Base-by-base conservation (phyloP, 1,140 invertebrate genomes). In the Drosophila grimshawi region DNA sequence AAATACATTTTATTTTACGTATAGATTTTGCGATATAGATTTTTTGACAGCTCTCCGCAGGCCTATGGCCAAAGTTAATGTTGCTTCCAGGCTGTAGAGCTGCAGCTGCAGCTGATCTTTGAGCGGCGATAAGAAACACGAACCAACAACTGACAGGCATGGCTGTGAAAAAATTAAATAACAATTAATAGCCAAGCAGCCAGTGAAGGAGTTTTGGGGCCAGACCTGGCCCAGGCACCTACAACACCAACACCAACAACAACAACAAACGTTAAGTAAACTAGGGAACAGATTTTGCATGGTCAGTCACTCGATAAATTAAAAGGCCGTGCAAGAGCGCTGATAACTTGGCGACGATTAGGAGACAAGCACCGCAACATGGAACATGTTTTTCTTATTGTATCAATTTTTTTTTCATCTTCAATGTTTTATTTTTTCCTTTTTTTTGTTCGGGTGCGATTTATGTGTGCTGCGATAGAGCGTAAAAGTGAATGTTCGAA, bases 401-500 rank as follows among this genome's bases (percentile, higher is more conserved):
- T 69, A 43, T 51, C 35, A 55, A 41, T 46, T 51, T 76, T 35
- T 66, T 59, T 29, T 57, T 57, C 55, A 41, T 35, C 37, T 27
- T 32, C n/a, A 43, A 29, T 29, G 19, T 53, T 51, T 55, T 41
- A 7, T 7, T 43, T 52, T 45, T 29, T 49, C 46, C 32, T 67
- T 73, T 48, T 55, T 30, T 57, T 19, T 1, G 19, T n/a, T 46
- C 19, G 33, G 30, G 57, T 35, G 37, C 53, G 75, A 83, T 78
- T 76, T 79, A 79, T 83, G 80, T 79, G 53, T 48, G 59, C 66
- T 45, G 63, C 80, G 80, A 79, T 83, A 83, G 80, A 80, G 81
- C 80, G 76, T 80, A 83, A 83, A 83, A 83, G 81, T 83, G 81
- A 83, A 83, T 83, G 81, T 82, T 83, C 62, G 72, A 78, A 83